Evolutionary conservation across 2,113 vertebrate genomes (phyloP).

Genomic region (Tricholaema leucomelas): DNA sequence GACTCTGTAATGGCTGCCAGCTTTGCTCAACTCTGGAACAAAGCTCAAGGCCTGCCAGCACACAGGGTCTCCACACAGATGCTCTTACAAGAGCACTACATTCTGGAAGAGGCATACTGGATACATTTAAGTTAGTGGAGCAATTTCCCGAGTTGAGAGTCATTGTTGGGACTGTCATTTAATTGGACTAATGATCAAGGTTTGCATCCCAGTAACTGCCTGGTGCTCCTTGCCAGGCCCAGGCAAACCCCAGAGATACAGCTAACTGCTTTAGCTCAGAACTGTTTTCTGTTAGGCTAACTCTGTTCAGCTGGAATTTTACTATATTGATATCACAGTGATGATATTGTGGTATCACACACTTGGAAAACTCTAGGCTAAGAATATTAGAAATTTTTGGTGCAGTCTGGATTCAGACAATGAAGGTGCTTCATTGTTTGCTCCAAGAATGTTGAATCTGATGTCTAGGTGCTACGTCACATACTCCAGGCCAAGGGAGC

Average conservation of each 20-base stretch:
- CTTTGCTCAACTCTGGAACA: background rate
- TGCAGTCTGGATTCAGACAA: background rate
- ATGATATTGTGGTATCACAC: background rate
- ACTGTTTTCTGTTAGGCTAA: background rate
- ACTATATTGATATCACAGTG: background rate
- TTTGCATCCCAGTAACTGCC: background rate
- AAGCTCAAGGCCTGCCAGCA: background rate
- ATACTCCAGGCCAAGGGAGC: accelerated
- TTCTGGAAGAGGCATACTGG: background rate
- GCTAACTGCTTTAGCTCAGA: background rate
- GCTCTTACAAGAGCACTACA: background rate
- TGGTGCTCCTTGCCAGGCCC: background rate
- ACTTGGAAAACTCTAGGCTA: background rate
- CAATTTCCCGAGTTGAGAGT: background rate
- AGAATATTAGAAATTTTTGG: background rate
- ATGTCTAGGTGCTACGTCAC: background rate
- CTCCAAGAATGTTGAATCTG: background rate
- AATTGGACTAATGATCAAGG: background rate
- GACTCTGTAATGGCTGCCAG: background rate
- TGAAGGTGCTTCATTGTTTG: background rate
- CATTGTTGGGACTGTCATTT: background rate
- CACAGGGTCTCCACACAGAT: background rate
- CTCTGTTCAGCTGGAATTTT: background rate
- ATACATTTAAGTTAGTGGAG: background rate
- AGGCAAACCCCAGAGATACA: background rate